Conservation (phyloP, 1,140 invertebrate species). For the Caenorhabditis latens region DNA sequence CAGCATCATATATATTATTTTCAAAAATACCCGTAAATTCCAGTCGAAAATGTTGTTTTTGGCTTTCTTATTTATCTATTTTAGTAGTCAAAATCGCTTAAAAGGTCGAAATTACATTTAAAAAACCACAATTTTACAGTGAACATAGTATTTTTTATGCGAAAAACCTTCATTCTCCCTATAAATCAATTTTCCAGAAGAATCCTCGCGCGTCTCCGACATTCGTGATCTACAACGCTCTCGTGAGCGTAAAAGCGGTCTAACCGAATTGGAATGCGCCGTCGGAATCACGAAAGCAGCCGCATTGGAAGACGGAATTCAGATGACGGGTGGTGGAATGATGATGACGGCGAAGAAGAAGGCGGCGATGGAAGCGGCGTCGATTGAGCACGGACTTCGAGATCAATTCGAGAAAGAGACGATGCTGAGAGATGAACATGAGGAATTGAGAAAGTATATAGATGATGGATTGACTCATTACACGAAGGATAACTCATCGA, state of each 20-base stretch:
- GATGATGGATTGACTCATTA: slow-evolving; percentile 63
- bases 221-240: slow-evolving; percentile 73
- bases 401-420: slow-evolving; percentile 77
- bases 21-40: too few species aligned
- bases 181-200: slow-evolving; percentile 29
- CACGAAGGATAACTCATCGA: background rate
- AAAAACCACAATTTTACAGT: too few species aligned
- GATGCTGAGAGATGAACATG: slow-evolving; percentile 75
- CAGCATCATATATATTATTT: too few species aligned
- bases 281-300: slow-evolving; percentile 72
- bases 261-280: slow-evolving; percentile 76
- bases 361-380: slow-evolving; percentile 70
- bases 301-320: slow-evolving; percentile 72
- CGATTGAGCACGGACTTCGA: slow-evolving; percentile 76
- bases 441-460: slow-evolving; percentile 73
- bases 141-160: too few species aligned
- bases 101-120: too few species aligned
- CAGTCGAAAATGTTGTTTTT: too few species aligned
- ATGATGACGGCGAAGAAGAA: slow-evolving; percentile 70
- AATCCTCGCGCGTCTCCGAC: slow-evolving; percentile 65
- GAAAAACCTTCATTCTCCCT: background rate
- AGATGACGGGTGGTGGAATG: slow-evolving; percentile 65
- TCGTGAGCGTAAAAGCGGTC: slow-evolving; percentile 70
- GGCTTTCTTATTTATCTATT: too few species aligned
- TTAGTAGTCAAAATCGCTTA: too few species aligned